A percentile compares a stretch with the other conserved stretches of the same genome.
Evolutionary conservation across 2,797 vertebrate species (phyloP).

Genomic region (Sebastes nivosus): DNA sequence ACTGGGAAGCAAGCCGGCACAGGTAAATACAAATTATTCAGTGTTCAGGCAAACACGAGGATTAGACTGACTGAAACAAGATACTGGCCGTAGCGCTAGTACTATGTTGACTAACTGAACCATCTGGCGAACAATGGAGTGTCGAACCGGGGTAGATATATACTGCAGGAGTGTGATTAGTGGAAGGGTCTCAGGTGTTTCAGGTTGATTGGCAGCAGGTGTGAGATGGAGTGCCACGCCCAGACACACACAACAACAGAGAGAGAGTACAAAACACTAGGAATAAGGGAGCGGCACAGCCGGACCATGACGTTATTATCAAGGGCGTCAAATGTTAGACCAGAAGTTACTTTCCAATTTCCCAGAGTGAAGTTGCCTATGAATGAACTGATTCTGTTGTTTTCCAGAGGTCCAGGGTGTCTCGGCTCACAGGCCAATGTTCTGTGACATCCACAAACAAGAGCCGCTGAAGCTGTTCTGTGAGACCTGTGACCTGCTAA

Average conservation of each 20-base stretch:
- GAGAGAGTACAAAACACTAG: no score
- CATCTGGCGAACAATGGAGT: no score
- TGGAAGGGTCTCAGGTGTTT: neutral
- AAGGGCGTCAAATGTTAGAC: neutral
- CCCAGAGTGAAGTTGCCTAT: neutral
- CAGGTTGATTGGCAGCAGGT: neutral
- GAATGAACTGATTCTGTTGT: neutral
- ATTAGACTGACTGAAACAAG: no score
- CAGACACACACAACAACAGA: neutral
- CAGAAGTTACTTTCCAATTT: neutral
- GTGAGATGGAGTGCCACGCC: no score
- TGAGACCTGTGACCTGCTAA: constrained; percentile 92
- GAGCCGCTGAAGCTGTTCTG: constrained; percentile 93
- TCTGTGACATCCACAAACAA: constrained; percentile 92
- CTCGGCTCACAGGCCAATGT: constrained; percentile 86
- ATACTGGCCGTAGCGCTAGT: no score
- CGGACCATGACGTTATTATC: neutral
- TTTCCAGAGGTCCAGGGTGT: constrained; percentile 84
- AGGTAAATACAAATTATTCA: no score
- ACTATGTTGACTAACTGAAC: no score
- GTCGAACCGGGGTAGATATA: no score
- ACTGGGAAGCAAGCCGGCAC: no score
- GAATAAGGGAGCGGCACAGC: no score
- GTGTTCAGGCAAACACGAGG: no score
- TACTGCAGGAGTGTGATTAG: neutral